Percentiles rank a stretch among this genome's conserved stretches.
Conservation (phyloP, 2,888 invertebrate genomes). For the Nemurella pictetii region DNA sequence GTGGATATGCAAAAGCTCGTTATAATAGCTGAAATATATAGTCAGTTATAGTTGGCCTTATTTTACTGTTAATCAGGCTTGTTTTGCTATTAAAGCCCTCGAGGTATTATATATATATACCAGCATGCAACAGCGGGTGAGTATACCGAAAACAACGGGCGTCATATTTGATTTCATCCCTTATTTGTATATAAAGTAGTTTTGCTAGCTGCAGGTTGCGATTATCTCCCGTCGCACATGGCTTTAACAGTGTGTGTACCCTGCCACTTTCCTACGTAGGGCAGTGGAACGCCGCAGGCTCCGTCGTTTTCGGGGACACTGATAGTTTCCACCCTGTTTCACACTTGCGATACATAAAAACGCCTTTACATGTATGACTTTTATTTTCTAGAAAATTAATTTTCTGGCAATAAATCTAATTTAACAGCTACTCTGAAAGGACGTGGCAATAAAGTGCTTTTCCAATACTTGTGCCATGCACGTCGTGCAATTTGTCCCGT, state of each 20-base stretch:
- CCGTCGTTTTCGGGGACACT: neutral
- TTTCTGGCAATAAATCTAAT: neutral
- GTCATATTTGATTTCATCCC: neutral
- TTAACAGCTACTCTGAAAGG: neutral
- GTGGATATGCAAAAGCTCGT: neutral
- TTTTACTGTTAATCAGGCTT: neutral
- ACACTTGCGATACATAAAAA: neutral
- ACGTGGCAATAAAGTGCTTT: neutral
- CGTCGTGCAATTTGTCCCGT: neutral
- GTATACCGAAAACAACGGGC: neutral
- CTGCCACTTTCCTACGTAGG: neutral
- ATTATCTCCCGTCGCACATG: neutral
- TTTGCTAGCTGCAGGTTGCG: neutral
- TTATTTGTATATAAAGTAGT: neutral
- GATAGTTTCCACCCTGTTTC: neutral
- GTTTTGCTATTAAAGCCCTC: neutral
- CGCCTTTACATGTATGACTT: neutral
- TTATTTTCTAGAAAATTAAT: neutral
- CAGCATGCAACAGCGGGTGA: neutral
- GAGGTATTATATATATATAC: neutral
- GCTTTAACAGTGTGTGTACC: too few relatives aligned
- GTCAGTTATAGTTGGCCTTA: neutral
- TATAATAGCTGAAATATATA: neutral
- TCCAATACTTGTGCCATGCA: neutral
- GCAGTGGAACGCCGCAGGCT: neutral